Evolutionary conservation across 2,113 vertebrate genomes (phyloP), one percentile per base, ranked within the genome.

Genomic region (Notarius lentiginosus): DNA sequence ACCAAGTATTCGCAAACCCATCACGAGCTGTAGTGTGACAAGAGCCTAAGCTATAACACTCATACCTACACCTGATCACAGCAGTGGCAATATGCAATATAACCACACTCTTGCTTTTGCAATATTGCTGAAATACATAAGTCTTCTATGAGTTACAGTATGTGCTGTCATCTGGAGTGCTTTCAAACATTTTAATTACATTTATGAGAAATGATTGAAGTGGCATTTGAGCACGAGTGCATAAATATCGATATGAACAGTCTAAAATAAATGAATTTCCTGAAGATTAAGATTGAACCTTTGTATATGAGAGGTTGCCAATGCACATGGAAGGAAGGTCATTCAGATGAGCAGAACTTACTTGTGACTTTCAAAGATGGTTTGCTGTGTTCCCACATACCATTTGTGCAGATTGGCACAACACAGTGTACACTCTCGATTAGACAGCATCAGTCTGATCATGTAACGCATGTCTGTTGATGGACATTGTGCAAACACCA

Each of bases 341-440:
- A 70, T 55, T 34, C 53, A 56, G 15, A 11, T 0, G 47, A 27
- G 22, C 53, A 3, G 20, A 68, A 68, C 63, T 30, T n/a, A 6
- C 24, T 53, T 51, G 63, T 41, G 68, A 14, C 65, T 18, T 18
- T 63, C 22, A 2, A 65, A 24, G 24, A 12, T 0, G 10, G 24
- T 73, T 76, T n/a, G 12, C 20, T 58, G 49, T 3, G n/a, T 72
- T 84, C 18, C 51, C 51, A 73, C 55, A 34, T 58, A 7, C 51
- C 41, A 20, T 75, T n/a, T 84, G 83, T 49, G 56, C 34, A 73
- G 41, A 63, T 30, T 63, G 68, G 34, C 30, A 68, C 81, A 68
- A 34, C 22, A 51, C 41, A 9, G 7, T 8, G 30, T 49, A 18
- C 5, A 1, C 15, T 10, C 34, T n/a, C 6, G 49, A 76, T 18